Conservation (phyloP, 2,888 invertebrate genomes). For the Xiphydria camelus region DNA sequence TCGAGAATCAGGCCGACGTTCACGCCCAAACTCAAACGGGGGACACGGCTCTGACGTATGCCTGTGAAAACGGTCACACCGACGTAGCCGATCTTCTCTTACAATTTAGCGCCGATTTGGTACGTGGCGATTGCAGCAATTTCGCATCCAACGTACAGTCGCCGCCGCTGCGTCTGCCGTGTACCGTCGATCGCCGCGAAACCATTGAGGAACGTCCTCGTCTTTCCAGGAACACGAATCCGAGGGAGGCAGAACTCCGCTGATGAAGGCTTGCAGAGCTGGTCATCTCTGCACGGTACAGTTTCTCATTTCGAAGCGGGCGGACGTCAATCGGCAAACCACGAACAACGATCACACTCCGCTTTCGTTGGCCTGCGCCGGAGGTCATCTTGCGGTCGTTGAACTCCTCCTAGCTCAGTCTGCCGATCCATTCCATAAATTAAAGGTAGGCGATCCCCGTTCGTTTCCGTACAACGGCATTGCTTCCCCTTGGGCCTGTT, state of each 20-base stretch:
- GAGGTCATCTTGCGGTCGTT: slow-evolving; percentile 92
- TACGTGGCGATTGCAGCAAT: slow-evolving; percentile 45
- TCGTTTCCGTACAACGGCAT: neutral
- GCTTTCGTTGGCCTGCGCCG: slow-evolving; percentile 93
- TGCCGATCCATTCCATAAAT: slow-evolving; percentile 94
- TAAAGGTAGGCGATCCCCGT: slow-evolving; percentile 67
- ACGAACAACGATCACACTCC: slow-evolving; percentile 97
- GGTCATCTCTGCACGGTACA: slow-evolving; percentile 96
- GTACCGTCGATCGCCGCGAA: neutral
- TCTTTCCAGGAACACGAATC: slow-evolving; percentile 82
- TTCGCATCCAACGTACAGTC: neutral
- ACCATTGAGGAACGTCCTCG: neutral
- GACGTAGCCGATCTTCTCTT: slow-evolving; percentile 93
- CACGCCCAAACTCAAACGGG: slow-evolving; percentile 94
- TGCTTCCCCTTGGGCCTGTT: neutral
- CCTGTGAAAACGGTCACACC: slow-evolving; percentile 98
- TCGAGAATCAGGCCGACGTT: slow-evolving; percentile 86
- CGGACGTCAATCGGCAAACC: slow-evolving; percentile 85
- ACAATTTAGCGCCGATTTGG: slow-evolving; percentile 85
- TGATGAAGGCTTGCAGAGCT: slow-evolving; percentile 98
- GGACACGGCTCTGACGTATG: slow-evolving; percentile 95
- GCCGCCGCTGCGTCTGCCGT: neutral
- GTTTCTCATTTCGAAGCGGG: slow-evolving; percentile 87
- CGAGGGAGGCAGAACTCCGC: slow-evolving; percentile 94
- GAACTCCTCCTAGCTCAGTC: slow-evolving; percentile 88